Evolutionary conservation across 1,140 invertebrate species (phyloP), one percentile per base, ranked within the genome.

Genomic region (Calephelis nemesis): DNA sequence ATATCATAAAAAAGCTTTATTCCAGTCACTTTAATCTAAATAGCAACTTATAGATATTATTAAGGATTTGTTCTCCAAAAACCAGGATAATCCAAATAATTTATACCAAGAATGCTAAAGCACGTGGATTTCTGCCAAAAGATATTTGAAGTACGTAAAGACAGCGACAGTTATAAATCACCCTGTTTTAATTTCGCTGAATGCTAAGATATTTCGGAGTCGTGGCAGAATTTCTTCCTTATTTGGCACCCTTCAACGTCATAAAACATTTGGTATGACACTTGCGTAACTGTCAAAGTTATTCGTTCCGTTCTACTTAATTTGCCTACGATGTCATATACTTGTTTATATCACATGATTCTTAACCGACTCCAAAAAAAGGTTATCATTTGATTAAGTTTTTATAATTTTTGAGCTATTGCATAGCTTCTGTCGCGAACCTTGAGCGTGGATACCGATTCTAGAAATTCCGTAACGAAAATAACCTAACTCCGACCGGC

Each of bases 151-250:
- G 13, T 63, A 42, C 47, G 62, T 12, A 47, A 48, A 63, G 47
- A 48, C 47, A 47, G 15, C 62, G 54, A 60, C 40, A 63, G 62
- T 19, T 65, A 83, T 85, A 83, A 84, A 83, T 84, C 83, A 81
- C 81, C 70, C 73, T 71, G 68, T 79, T 83, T 85, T 83, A 84
- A 84, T 84, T 82, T 83, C 68, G 74, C 64, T 70, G 74, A 76
- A 78, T 77, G 74, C 78, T 73, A 76, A 78, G 77, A 77, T 76
- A 68, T 81, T 79, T 73, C 42, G 78, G 75, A 72, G 71, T 71
- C 73, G 73, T 76, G 75, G 79, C 74, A 77, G 79, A 77, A 82
- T 79, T 78, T 73, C 74, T 68, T 74, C 72, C 76, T 76, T 70
- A 75, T 83, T 84, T 75, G 73, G 72, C 72, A 62, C 74, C 70